phyloP scores from a whole-genome alignment of 2,113 vertebrate genomes.

The Eulemur rufifrons region DNA sequence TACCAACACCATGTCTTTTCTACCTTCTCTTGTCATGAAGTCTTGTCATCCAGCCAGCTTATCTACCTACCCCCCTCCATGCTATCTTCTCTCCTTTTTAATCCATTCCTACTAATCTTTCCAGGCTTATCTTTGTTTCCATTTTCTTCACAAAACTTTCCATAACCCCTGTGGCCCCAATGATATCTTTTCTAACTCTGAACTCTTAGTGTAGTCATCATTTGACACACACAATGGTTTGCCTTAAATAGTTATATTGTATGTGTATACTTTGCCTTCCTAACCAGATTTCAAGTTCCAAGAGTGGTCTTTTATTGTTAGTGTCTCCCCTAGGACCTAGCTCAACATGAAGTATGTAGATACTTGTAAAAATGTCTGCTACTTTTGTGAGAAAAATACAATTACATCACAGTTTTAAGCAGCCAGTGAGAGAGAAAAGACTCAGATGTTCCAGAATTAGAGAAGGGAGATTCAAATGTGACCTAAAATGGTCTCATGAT shows the following conservation, averaged over 20 bases:
- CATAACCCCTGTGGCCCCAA: background rate
- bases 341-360: background rate
- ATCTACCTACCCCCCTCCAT: background rate
- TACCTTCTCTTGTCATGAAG: background rate
- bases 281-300: background rate
- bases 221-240: background rate
- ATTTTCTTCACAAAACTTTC: background rate
- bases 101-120: slow-evolving; percentile 1
- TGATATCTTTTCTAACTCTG: background rate
- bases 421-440: slow-evolving; percentile 9
- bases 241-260: background rate
- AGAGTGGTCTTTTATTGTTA: background rate
- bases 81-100: background rate
- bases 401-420: slow-evolving; percentile 20
- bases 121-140: background rate
- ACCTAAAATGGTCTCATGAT: background rate
- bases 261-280: background rate
- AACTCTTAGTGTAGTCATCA: background rate
- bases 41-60: background rate
- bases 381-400: background rate
- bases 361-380: background rate
- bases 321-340: background rate
- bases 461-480: background rate
- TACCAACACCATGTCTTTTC: background rate
- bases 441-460: background rate